phyloP scores from a whole-genome alignment of 1,140 invertebrate genomes.

The Euwallacea fornicatus region DNA sequence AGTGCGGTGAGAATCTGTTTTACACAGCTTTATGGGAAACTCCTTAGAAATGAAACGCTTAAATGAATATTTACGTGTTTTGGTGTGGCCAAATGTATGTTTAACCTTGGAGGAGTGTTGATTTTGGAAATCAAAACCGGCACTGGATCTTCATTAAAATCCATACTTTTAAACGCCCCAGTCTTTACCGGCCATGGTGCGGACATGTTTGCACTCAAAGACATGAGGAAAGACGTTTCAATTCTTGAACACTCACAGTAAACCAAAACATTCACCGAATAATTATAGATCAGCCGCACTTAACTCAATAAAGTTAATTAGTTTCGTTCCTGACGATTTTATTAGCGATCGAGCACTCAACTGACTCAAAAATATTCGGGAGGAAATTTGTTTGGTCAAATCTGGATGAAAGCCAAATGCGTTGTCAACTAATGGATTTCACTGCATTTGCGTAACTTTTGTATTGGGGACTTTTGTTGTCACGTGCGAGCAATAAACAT shows the following conservation, averaged over 20 bases:
- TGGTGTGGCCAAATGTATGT: conserved; percentile 19
- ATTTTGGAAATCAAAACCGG: conserved; percentile 29
- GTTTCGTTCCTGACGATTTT: background rate
- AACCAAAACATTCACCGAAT: background rate
- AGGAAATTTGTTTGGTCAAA: conserved; percentile 20
- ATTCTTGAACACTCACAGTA: background rate
- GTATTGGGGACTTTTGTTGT: no score
- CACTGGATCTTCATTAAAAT: conserved; percentile 53
- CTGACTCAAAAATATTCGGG: conserved; percentile 20
- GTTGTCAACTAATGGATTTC: no score
- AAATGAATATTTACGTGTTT: conserved; percentile 38
- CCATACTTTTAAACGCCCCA: conserved; percentile 61
- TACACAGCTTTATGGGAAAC: background rate
- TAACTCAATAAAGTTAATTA: background rate
- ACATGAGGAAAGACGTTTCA: background rate
- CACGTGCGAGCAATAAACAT: background rate
- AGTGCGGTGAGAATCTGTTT: background rate
- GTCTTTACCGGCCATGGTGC: conserved; percentile 70
- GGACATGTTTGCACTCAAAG: conserved; percentile 41
- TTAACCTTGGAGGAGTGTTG: conserved; percentile 39
- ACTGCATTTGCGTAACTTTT: no score
- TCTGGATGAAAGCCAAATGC: conserved; percentile 9
- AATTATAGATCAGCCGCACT: background rate
- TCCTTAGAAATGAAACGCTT: background rate
- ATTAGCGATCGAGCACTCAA: conserved; percentile 3